Evolutionary conservation across 1,140 invertebrate genomes (phyloP), one percentile per base, ranked within the genome.

Genomic region (Bemisia tabaci): DNA sequence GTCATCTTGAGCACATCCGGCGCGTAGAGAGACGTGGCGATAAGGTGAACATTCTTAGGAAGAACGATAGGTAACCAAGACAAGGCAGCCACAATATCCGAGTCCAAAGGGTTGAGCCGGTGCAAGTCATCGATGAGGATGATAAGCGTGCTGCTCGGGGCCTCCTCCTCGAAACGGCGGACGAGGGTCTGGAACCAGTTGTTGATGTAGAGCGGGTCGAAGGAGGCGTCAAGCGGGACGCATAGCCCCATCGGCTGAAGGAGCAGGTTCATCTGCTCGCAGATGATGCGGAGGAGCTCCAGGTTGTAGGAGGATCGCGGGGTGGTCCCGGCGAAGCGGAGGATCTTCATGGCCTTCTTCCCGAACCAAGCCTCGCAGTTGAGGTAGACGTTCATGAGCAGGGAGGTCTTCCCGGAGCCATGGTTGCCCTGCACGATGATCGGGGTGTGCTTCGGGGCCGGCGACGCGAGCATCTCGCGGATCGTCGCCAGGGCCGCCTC

Each of bases 101-200:
- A 88, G 68, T 90, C 87, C 26, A 90, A 77, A 0, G 88, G 87
- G 78, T 90, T 89, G 12, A 92, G 78, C 71, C 87, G 78, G 74
- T 91, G 88, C 48, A 91, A 78, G 75, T 91, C 88, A 71, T 92
- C 90, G 12, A 91, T 83, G 66, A 91, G 83, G 68, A 92, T 85
- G 23, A 91, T 79, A 5, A 92, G 74, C 5, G 59, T 67, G 17
- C 25, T 33, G 1, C 59, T 24, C 21, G 48, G 59, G 22, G 66
- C 65, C 39, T 72, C 71, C 2, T 72, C 71, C 22, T 73, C 72
- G 39, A 72, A 72, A 21, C 83, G 80, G 23, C 83, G 77, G 67
- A 90, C 74, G 9, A 90, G 81, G 73, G 85, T 87, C 77, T 87
- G 87, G 73, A 92, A 90, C 89, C 89, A 92, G 75, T 89, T 90